phyloP scores from a whole-genome alignment of 1,140 invertebrate genomes.

The Colletes gigas region DNA sequence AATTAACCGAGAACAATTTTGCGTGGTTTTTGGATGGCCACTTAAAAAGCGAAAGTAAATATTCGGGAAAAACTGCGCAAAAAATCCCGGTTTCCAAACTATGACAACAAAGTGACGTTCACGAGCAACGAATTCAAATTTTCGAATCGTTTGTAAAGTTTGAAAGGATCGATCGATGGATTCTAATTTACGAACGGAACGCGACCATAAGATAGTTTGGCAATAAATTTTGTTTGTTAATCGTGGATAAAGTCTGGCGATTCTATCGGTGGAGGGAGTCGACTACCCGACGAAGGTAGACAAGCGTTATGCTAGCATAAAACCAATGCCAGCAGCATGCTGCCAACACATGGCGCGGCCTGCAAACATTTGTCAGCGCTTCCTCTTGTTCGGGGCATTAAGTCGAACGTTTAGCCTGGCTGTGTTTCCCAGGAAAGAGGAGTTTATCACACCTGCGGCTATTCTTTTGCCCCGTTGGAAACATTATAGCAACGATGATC shows the following conservation, averaged over 20 bases:
- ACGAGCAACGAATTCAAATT: too few relatives aligned
- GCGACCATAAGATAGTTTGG: too few relatives aligned
- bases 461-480: background rate
- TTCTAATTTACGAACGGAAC: too few relatives aligned
- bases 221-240: too few relatives aligned
- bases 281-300: background rate
- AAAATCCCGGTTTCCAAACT: background rate
- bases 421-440: background rate
- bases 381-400: constrained; percentile 3
- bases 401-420: background rate
- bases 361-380: constrained; percentile 36
- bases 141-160: too few relatives aligned
- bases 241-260: too few relatives aligned
- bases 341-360: constrained; percentile 28
- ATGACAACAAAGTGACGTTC: background rate
- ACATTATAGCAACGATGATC: background rate
- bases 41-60: background rate
- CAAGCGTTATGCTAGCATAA: constrained; percentile 15
- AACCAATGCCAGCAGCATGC: constrained; percentile 15
- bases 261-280: background rate
- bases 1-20: background rate
- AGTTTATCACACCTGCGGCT: background rate
- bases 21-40: background rate
- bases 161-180: too few relatives aligned
- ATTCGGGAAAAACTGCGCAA: background rate